A percentile compares a stretch with the other conserved stretches of the same genome.
These are phyloP conservation scores for Habrosyne pyritoides DNA, from an alignment of 2,888 invertebrate genomes.

Conservation along the genomic window DNA sequence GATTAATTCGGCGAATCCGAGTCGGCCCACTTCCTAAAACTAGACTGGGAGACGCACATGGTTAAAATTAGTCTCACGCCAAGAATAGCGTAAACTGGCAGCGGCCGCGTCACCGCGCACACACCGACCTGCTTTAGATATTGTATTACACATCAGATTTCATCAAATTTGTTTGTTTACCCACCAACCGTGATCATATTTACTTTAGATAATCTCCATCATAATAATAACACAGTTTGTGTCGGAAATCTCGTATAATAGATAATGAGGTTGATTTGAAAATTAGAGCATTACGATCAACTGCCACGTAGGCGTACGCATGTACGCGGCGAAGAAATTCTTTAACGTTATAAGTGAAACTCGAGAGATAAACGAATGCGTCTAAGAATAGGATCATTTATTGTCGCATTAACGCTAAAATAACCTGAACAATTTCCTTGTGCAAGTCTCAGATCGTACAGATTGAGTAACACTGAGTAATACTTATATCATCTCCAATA, in stretches of 20 bases:
- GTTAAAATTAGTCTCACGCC: conserved; percentile 81
- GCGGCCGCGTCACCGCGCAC: conserved; percentile 67
- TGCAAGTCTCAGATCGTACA: not conserved
- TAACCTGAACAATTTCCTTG: not conserved
- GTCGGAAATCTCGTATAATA: not conserved
- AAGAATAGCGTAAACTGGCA: conserved; percentile 78
- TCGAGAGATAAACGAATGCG: not conserved
- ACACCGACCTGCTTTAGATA: conserved; percentile 63
- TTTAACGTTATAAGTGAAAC: not conserved
- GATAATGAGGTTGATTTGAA: not conserved
- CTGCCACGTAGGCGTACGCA: not conserved
- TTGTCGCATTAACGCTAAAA: not conserved
- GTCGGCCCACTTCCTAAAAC: conserved; percentile 81
- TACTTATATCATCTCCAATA: conserved; percentile 1
- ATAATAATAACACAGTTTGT: conserved; percentile 15
- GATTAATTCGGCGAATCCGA: conserved; percentile 66
- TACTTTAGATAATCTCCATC: conserved; percentile 31
- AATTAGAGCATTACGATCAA: not conserved
- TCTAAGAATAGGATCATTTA: not conserved
- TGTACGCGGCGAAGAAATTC: not conserved
- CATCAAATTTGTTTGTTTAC: conserved; percentile 41
- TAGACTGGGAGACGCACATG: conserved; percentile 81
- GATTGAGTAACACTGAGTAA: not conserved
- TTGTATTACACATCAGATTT: conserved; percentile 74
- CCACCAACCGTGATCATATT: conserved; percentile 30